A percentile compares a stretch with the other conserved stretches of the same genome.
Conservation (phyloP, 2,797 vertebrate species). For the Betta splendens region DNA sequence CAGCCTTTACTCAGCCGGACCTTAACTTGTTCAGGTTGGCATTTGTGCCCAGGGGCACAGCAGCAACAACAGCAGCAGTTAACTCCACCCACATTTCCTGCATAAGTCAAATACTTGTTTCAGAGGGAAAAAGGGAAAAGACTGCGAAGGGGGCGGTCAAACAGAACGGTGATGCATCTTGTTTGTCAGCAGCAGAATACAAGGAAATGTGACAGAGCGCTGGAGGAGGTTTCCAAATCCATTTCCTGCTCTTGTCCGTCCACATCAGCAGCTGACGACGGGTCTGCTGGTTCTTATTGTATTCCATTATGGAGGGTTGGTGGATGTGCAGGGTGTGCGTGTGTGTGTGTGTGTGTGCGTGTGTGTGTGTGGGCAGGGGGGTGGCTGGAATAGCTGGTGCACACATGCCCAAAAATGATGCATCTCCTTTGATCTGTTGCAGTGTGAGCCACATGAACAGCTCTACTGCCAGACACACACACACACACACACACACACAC, state of each 20-base stretch:
- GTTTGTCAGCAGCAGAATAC: conserved; percentile 70
- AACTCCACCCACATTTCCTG: conserved; percentile 68
- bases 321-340: conserved; percentile 17
- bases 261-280: conserved; percentile 75
- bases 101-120: conserved; percentile 62
- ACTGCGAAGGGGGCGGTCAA: conserved; percentile 52
- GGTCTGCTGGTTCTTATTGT: conserved; percentile 77
- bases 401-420: conserved; percentile 78
- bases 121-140: conserved; percentile 43
- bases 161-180: conserved; percentile 65
- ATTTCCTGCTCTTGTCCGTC: conserved; percentile 81
- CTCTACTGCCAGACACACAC: conserved; percentile 56
- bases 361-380: conserved; percentile 4
- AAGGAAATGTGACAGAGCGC: conserved; percentile 77
- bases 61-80: conserved; percentile 48
- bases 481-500: conserved; percentile 31
- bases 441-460: conserved; percentile 77
- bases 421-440: conserved; percentile 80
- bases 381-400: conserved; percentile 54
- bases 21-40: conserved; percentile 67
- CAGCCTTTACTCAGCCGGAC: conserved; percentile 55
- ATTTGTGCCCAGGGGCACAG: conserved; percentile 69
- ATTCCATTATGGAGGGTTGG: conserved; percentile 54
- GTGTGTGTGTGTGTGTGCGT: neutral
- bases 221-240: conserved; percentile 80